These are phyloP conservation scores for Taenaris catops DNA, from an alignment of 2,888 invertebrate species.

Conservation along the genomic window DNA sequence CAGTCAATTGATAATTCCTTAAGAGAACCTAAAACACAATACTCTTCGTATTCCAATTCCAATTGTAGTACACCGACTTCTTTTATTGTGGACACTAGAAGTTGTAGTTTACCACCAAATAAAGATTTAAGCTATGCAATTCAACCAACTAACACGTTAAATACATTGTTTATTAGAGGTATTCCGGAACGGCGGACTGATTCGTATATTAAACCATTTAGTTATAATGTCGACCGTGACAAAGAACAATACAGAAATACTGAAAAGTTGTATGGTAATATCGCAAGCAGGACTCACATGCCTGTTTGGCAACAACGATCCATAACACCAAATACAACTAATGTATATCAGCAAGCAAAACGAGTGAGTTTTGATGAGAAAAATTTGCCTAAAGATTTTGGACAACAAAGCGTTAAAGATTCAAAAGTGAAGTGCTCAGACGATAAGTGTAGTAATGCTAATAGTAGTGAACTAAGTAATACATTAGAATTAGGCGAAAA, in stretches of 20 bases:
- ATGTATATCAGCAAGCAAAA: constrained; percentile 37
- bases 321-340: constrained; percentile 25
- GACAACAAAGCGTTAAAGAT: constrained; percentile 21
- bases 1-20: constrained; percentile 42
- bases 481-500: constrained; percentile 2
- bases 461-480: constrained; percentile 4
- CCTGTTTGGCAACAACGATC: constrained; percentile 39
- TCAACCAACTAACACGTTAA: constrained; percentile 38
- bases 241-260: constrained; percentile 44
- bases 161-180: constrained; percentile 46
- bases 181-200: constrained; percentile 59
- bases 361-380: constrained; percentile 53
- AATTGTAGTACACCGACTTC: constrained; percentile 45
- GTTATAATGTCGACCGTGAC: constrained; percentile 35
- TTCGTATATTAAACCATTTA: constrained; percentile 42
- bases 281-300: constrained; percentile 32
- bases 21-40: constrained; percentile 29
- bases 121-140: constrained; percentile 38
- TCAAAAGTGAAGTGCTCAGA: background rate
- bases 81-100: constrained; percentile 39
- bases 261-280: constrained; percentile 37
- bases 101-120: constrained; percentile 52
- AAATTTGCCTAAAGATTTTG: constrained; percentile 23
- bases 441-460: constrained; percentile 2
- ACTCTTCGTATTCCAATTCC: constrained; percentile 32